Evolutionary conservation across 2,113 vertebrate species (phyloP), one percentile per base, ranked within the genome.

Genomic region (Pseudorhombus dupliciocellatus): DNA sequence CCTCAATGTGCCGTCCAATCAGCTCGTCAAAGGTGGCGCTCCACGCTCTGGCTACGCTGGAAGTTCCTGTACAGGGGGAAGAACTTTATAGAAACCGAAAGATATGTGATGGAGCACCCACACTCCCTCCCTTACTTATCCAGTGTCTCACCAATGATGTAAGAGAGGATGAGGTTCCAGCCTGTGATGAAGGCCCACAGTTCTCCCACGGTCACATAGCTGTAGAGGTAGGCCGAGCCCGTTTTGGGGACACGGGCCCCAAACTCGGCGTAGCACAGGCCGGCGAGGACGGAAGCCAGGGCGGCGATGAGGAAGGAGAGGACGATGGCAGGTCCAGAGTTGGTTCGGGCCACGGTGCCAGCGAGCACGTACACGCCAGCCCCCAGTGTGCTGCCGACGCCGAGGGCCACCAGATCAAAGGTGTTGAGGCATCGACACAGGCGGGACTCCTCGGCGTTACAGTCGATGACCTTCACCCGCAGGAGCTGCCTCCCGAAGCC

Each of bases 81-180:
- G 9, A 8, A 11, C 51, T 56, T 62, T 2, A 5, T 5, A 10
- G 30, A 11, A 70, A 58, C 59, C 1, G 18, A 64, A 66, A 12
- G 54, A 66, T 4, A 69, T 28, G 26, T 28, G 37, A 1, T 2
- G 25, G 4, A 11, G 37, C 56, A 22, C 1, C 5, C 1, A 34
- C 7, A 24, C 15, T 18, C 30, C 0, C 48, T 55, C 24, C 15
- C 21, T 51, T 25, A 10, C 25, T 34, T 0, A 12, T 37, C 7
- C 4, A 34, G 4, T 1, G 1, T 87, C 96, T 92, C 83, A 98
- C 98, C 98, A 0, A 99, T 99, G 70, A 98, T 83, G n/a, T 99
- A 99, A 28, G 97, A 95, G 5, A 99, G 95, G 88, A 99, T 99
- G 83, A 99, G 90, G 90, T 98, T 99, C 98, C 98, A 99, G 21